Percentiles rank a stretch among this genome's conserved stretches.
Evolutionary conservation across 2,113 vertebrate species (phyloP).

Genomic region (Eira barbara): DNA sequence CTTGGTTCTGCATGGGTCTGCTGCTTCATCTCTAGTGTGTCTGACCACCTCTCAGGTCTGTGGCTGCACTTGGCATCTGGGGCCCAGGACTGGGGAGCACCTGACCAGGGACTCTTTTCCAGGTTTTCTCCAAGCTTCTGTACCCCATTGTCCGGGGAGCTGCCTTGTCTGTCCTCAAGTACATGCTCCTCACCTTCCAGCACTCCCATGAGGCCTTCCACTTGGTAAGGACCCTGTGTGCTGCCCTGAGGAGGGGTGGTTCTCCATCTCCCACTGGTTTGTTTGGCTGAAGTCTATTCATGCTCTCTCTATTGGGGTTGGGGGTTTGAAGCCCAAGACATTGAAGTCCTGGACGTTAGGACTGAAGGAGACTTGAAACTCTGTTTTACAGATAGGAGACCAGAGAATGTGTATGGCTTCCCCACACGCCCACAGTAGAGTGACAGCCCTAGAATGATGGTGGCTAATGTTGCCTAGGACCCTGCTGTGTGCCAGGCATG

Average conservation of each 20-base stretch:
- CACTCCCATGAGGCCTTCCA: constrained; percentile 90
- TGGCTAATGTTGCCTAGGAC: not conserved
- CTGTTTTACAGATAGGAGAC: not conserved
- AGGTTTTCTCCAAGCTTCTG: constrained; percentile 88
- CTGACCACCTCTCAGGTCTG: not conserved
- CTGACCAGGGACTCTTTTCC: not conserved
- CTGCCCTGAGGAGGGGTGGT: not conserved
- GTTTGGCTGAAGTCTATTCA: not conserved
- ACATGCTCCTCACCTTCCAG: constrained; percentile 90
- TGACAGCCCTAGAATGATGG: not conserved
- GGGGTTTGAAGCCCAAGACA: not conserved
- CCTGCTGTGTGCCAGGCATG: not conserved
- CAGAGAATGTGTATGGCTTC: not conserved
- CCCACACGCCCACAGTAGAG: not conserved
- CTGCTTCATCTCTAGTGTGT: not conserved
- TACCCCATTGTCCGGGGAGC: constrained; percentile 87
- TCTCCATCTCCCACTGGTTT: not conserved
- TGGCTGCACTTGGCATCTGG: not conserved
- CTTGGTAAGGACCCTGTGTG: constrained; percentile 79
- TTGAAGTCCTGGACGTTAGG: not conserved
- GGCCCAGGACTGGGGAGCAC: not conserved
- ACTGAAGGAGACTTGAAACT: not conserved
- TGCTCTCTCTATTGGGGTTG: not conserved
- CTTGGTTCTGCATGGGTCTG: not conserved
- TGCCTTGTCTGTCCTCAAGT: constrained; percentile 85